Evolutionary conservation across 2,888 invertebrate genomes (phyloP).

Genomic region (Yponomeuta cagnagella): DNA sequence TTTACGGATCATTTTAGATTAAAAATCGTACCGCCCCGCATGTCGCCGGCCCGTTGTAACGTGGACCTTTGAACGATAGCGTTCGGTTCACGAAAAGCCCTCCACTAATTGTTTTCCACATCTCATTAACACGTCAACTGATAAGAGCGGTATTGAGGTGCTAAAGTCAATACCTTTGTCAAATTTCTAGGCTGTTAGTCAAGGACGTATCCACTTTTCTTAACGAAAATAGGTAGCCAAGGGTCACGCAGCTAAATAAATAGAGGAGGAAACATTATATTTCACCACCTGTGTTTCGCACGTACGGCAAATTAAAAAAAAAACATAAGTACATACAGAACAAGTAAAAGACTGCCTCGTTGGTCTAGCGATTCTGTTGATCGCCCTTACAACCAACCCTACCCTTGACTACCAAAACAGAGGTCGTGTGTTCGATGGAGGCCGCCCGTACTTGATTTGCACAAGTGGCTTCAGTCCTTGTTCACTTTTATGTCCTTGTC

Average conservation of each 20-base stretch:
- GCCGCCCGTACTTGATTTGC: too few species aligned
- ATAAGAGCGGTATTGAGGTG: constrained; percentile 26
- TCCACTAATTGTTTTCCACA: constrained; percentile 27
- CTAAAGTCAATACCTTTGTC: not conserved
- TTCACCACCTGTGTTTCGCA: not conserved
- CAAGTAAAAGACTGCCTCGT: too few species aligned
- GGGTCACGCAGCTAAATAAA: not conserved
- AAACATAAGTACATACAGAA: not conserved
- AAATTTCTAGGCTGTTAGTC: not conserved
- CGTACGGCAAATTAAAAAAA: not conserved
- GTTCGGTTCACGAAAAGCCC: constrained; percentile 18
- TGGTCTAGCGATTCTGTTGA: too few species aligned
- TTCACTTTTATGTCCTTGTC: too few species aligned
- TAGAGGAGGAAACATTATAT: not conserved
- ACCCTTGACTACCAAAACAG: too few species aligned
- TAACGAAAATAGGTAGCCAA: not conserved
- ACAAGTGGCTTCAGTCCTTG: too few species aligned
- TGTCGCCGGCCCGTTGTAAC: too few species aligned
- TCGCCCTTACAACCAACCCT: too few species aligned
- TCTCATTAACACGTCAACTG: constrained; percentile 33
- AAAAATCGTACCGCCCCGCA: too few species aligned
- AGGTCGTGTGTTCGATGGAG: too few species aligned
- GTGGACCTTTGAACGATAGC: too few species aligned
- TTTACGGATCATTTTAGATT: too few species aligned
- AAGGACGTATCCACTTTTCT: not conserved